These are phyloP conservation scores for Lithophane socia DNA, from an alignment of 2,888 invertebrate genomes.

Conservation along the genomic window DNA sequence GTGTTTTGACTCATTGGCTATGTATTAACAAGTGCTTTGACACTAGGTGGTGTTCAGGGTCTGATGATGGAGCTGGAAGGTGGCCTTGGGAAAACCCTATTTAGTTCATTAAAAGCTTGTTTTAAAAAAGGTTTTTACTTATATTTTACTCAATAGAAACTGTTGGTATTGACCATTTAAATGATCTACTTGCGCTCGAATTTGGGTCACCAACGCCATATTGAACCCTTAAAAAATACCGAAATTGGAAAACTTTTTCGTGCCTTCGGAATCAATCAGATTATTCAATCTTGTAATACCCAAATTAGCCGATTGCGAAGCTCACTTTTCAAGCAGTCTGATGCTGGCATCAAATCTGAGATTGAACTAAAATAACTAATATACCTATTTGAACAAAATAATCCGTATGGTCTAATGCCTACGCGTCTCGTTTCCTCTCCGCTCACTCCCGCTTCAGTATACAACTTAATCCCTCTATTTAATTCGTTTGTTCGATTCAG, in stretches of 20 bases:
- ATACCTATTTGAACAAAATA: neutral
- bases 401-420: neutral
- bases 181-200: neutral
- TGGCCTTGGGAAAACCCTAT: too few species aligned
- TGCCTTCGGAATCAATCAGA: neutral
- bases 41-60: too few species aligned
- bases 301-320: too few species aligned
- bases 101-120: too few species aligned
- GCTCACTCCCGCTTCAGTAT: neutral
- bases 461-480: neutral
- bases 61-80: too few species aligned
- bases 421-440: neutral
- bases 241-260: neutral
- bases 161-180: neutral
- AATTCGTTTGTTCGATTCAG: neutral
- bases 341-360: too few species aligned
- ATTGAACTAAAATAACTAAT: too few species aligned
- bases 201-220: neutral
- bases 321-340: too few species aligned
- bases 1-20: too few species aligned
- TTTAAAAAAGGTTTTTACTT: too few species aligned
- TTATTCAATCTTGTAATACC: too few species aligned
- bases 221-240: neutral
- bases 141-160: neutral
- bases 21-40: too few species aligned